phyloP scores from a whole-genome alignment of 2,113 vertebrate species.

The Glaucomys volans region DNA sequence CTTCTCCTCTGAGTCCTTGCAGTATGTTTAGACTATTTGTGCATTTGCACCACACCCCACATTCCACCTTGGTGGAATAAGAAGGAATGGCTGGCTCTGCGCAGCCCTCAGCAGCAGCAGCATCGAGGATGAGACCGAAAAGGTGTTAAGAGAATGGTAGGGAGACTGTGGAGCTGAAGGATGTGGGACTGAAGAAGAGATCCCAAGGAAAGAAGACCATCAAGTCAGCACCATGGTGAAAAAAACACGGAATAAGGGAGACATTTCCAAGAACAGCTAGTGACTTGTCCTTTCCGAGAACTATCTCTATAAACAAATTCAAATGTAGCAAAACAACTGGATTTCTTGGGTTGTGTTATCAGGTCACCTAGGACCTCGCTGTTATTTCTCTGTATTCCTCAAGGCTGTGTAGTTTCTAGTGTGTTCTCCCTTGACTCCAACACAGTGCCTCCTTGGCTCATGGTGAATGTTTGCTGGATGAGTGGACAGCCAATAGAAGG shows the following conservation, averaged over 20 bases:
- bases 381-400: neutral
- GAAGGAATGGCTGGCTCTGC: neutral
- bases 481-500: neutral
- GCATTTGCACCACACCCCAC: fast-evolving
- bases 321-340: neutral
- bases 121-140: neutral
- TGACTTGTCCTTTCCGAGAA: neutral
- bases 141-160: neutral
- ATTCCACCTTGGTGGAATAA: neutral
- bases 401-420: neutral
- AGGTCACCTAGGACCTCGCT: neutral
- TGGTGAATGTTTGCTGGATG: neutral
- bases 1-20: neutral
- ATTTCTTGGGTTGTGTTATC: neutral
- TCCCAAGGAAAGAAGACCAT: neutral
- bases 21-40: neutral
- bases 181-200: neutral
- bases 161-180: neutral
- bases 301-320: neutral
- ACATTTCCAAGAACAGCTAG: neutral
- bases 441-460: neutral
- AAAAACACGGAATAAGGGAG: neutral
- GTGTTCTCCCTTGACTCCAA: neutral
- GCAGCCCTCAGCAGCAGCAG: neutral
- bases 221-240: neutral